Evolutionary conservation across 2,888 invertebrate species (phyloP).

Genomic region (Lathronympha strigana): DNA sequence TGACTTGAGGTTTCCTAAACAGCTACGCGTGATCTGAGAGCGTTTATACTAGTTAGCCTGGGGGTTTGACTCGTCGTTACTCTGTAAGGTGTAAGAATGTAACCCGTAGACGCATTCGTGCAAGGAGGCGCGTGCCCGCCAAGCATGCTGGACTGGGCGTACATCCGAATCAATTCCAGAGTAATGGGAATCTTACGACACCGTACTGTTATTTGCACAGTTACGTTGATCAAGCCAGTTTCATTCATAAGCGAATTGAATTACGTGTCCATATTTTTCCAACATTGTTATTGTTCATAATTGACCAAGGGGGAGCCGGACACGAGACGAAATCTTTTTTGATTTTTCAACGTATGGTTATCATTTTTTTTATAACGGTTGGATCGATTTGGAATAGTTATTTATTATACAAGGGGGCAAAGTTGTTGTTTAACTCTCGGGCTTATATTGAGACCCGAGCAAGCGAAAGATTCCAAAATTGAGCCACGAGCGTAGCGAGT

Average conservation of each 20-base stretch:
- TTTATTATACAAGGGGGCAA: no score
- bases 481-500: no score
- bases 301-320: no score
- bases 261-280: background rate
- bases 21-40: background rate
- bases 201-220: background rate
- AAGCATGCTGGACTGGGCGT: slow-evolving; percentile 39
- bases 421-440: no score
- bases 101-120: slow-evolving; percentile 49
- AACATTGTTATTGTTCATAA: background rate
- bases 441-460: no score
- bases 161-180: slow-evolving; percentile 41
- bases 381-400: no score
- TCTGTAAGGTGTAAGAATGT: background rate
- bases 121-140: slow-evolving; percentile 49
- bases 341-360: no score
- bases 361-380: no score
- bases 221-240: slow-evolving; percentile 3
- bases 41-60: background rate
- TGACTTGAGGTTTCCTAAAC: background rate
- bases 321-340: no score
- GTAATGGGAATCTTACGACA: slow-evolving; percentile 27
- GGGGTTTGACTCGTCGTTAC: background rate
- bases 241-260: slow-evolving; percentile 5
- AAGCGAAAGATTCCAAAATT: no score